Evolutionary conservation across 2,888 invertebrate species (phyloP).

Genomic region (Thecocarcelia acutangulata): DNA sequence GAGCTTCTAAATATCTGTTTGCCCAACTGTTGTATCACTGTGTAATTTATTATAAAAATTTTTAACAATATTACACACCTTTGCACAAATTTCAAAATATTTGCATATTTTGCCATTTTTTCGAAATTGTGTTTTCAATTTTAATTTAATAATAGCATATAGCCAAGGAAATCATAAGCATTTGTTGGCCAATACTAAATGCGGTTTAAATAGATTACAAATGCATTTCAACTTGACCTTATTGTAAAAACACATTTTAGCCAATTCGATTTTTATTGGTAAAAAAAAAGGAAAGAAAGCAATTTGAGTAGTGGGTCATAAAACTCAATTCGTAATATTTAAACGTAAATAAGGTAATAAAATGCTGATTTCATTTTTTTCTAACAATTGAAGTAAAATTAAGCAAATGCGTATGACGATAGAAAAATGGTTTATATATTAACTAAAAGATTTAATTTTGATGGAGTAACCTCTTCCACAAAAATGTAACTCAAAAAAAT

Average conservation of each 20-base stretch:
- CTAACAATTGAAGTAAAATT: background rate
- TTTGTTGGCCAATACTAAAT: background rate
- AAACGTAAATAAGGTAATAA: constrained; percentile 25
- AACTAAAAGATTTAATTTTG: too few species aligned
- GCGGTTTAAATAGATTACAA: constrained; percentile 3
- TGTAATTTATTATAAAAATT: too few species aligned
- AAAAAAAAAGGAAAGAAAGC: background rate
- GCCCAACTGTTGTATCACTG: too few species aligned
- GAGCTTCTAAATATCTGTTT: too few species aligned
- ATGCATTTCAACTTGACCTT: constrained; percentile 43
- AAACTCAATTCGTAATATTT: background rate
- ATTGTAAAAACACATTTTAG: constrained; percentile 10
- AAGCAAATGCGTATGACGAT: constrained; percentile 6
- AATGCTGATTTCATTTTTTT: background rate
- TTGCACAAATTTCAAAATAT: too few species aligned
- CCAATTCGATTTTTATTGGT: constrained; percentile 21
- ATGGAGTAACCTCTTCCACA: too few species aligned
- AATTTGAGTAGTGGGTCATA: background rate
- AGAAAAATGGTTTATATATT: too few species aligned
- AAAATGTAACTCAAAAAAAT: too few species aligned
- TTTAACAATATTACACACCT: too few species aligned
- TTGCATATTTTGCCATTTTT: too few species aligned
- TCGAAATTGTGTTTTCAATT: too few species aligned
- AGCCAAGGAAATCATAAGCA: background rate
- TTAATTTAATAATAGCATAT: too few species aligned